These are phyloP conservation scores for Leiothrix lutea DNA, from an alignment of 2,113 vertebrate species.

Conservation along the genomic window DNA sequence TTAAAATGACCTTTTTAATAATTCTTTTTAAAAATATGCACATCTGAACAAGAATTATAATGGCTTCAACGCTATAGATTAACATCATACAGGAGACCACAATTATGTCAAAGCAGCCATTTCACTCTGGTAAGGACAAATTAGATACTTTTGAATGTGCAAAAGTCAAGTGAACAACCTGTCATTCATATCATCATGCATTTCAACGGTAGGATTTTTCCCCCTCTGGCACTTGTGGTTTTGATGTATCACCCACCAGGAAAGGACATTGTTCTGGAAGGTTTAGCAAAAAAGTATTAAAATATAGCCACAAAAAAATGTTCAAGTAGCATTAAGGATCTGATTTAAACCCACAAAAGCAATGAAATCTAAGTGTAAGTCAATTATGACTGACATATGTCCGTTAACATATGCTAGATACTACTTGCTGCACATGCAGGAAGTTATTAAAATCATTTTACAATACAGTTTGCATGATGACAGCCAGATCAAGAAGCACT, in stretches of 20 bases:
- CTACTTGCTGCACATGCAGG: neutral
- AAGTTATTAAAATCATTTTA: conserved; percentile 39
- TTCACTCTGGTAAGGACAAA: conserved; percentile 39
- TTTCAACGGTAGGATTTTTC: conserved; percentile 62
- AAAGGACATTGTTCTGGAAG: conserved; percentile 59
- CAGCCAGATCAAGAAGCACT: conserved; percentile 44
- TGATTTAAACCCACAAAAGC: conserved; percentile 52
- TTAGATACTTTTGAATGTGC: conserved; percentile 57
- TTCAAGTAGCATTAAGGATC: conserved; percentile 46
- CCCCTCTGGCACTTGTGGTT: conserved; percentile 48
- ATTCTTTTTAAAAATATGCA: conserved; percentile 11
- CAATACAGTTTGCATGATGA: conserved; percentile 38
- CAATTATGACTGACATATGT: conserved; percentile 21
- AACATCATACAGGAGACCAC: conserved; percentile 4
- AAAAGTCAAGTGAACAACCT: conserved; percentile 51
- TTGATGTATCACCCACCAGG: conserved; percentile 22
- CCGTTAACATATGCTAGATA: conserved; percentile 21
- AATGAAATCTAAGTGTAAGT: conserved; percentile 11
- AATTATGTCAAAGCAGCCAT: conserved; percentile 38
- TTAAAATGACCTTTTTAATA: neutral
- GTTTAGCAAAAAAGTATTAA: conserved; percentile 47
- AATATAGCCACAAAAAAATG: conserved; percentile 29
- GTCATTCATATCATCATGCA: conserved; percentile 27
- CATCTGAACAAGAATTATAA: conserved; percentile 45
- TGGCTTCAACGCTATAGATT: neutral